A percentile compares a stretch with the other conserved stretches of the same genome.
phyloP scores from a whole-genome alignment of 2,113 vertebrate genomes.

The Isurus oxyrinchus region DNA sequence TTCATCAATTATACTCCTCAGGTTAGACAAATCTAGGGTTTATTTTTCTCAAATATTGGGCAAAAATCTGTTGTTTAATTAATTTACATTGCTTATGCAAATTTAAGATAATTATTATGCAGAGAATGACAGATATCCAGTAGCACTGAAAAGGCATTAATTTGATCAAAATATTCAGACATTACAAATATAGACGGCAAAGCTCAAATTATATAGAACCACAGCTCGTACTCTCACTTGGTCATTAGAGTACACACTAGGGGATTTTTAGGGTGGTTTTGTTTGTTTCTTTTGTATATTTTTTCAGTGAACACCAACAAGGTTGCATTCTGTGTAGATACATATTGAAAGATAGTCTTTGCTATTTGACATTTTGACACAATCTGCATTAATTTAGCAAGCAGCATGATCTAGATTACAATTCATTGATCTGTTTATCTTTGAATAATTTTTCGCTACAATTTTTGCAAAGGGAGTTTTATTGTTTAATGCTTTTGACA shows the following conservation, averaged over 20 bases:
- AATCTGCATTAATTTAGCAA: not conserved
- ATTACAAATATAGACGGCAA: not conserved
- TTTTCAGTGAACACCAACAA: not conserved
- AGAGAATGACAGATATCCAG: not conserved
- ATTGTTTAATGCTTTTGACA: not conserved
- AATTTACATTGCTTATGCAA: not conserved
- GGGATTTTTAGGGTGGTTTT: not conserved
- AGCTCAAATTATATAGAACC: not conserved
- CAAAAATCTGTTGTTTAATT: slow-evolving; percentile 17
- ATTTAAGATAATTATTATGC: slow-evolving; percentile 8
- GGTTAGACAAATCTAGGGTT: not conserved
- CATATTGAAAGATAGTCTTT: not conserved
- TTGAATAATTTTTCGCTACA: not conserved
- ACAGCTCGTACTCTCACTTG: not conserved
- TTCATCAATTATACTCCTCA: not conserved
- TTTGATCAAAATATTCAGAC: slow-evolving; percentile 21
- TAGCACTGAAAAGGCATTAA: slow-evolving; percentile 4
- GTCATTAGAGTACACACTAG: not conserved
- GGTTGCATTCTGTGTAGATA: not conserved
- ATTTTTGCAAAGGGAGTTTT: not conserved
- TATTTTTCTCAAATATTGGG: slow-evolving; percentile 6
- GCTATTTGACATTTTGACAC: not conserved
- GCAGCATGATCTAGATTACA: not conserved
- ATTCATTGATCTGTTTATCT: not conserved
- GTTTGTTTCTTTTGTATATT: not conserved